Base-by-base conservation (phyloP, 2,113 vertebrate species). In the Pyrgilauda ruficollis region DNA sequence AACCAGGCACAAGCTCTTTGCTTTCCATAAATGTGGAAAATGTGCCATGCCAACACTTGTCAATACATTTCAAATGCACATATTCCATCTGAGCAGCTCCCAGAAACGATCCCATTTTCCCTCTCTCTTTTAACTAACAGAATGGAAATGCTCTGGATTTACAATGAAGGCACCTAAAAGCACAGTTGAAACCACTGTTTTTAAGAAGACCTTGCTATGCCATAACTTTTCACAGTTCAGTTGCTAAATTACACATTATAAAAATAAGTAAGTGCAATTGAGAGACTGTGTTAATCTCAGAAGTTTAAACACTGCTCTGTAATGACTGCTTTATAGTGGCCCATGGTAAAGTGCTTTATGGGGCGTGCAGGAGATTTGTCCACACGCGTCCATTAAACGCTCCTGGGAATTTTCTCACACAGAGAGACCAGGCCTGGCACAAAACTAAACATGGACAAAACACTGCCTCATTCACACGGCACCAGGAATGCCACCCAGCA, bases 211-310 rank as follows among this genome's bases (percentile, higher is more conserved):
- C 39, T 93, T 50, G 52, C 68, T 64, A 79, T 50, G 63, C 82
- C 73, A n/a, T 77, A 95, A 95, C 95, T 96, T 95, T 87, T 84
- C 94, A 95, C 35, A 75, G 95, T 91, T 95, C 83, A 93, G 97
- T 92, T 96, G 95, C 95, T 97, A 97, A 98, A 97, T 97, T 90
- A 96, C 96, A 96, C 93, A 97, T 97, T 96, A 97, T 97, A 98
- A 98, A 98, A 97, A 93, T 79, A 95, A 94, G 90, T 92, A 89
- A 96, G 96, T 78, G 96, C 91, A 90, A 95, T 93, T 85, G 87
- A 96, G 89, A 94, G 95, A 85, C 93, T 88, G 75, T 87, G 94
- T 87, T 97, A 89, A 96, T 96, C 97, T 97, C 95, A 81, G 96
- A 94, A 96, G 95, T 69, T 97, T 97, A 96, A 93, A 87, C 88